Evolutionary conservation across 2,888 invertebrate species (phyloP).

Genomic region (Eristalis intricaria): DNA sequence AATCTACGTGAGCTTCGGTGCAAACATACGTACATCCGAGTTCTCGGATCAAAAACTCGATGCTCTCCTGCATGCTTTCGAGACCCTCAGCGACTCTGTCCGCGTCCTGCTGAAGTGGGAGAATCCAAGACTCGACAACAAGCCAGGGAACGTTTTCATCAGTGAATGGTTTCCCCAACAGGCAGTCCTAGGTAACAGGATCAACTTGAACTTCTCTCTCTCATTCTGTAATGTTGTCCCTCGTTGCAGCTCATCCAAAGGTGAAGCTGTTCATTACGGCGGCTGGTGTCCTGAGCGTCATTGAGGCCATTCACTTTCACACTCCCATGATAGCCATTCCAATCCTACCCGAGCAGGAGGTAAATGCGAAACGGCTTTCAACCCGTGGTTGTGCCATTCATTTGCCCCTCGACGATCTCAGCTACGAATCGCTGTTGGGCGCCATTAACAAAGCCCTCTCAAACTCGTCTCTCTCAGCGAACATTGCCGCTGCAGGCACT

Average conservation of each 20-base stretch:
- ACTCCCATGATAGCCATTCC: conserved; percentile 83
- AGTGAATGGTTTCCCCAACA: conserved; percentile 80
- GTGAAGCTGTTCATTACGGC: conserved; percentile 84
- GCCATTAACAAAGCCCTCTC: conserved; percentile 79
- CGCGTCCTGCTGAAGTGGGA: conserved; percentile 83
- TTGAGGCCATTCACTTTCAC: conserved; percentile 82
- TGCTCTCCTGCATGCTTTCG: conserved; percentile 76
- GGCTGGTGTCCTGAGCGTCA: conserved; percentile 83
- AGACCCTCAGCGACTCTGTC: conserved; percentile 76
- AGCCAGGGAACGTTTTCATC: conserved; percentile 80
- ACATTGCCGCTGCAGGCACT: conserved; percentile 72
- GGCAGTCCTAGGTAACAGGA: conserved; percentile 77
- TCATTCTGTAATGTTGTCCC: background rate
- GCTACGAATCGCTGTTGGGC: conserved; percentile 79
- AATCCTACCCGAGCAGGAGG: conserved; percentile 82
- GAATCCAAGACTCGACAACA: conserved; percentile 76
- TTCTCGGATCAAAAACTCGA: conserved; percentile 79
- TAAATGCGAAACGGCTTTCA: conserved; percentile 81
- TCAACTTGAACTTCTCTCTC: background rate
- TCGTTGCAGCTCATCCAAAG: conserved; percentile 82
- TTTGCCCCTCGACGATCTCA: conserved; percentile 79
- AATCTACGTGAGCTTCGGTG: conserved; percentile 82
- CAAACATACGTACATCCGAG: conserved; percentile 77
- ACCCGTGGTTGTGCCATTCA: conserved; percentile 80
- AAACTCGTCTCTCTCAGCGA: conserved; percentile 76